These are phyloP conservation scores for Ennomos fuscantarius DNA, from an alignment of 2,888 invertebrate species.

Conservation along the genomic window DNA sequence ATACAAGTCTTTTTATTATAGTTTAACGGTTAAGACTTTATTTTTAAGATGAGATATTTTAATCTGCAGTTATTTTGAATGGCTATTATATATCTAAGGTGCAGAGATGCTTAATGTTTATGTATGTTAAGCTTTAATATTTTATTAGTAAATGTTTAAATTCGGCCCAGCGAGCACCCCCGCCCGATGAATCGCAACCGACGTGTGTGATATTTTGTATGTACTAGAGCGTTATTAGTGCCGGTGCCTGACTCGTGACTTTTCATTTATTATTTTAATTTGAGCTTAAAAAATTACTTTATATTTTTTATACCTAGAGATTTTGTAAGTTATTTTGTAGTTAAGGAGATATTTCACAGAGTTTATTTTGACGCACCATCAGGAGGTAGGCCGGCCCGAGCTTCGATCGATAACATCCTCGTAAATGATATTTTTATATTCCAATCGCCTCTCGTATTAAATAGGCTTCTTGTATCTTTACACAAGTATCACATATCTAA, in stretches of 20 bases:
- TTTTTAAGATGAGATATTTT: constrained; percentile 85
- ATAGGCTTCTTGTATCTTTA: constrained; percentile 73
- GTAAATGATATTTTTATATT: constrained; percentile 78
- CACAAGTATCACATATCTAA: constrained; percentile 82
- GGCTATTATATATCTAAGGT: constrained; percentile 84
- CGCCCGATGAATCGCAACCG: constrained; percentile 52
- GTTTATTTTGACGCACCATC: constrained; percentile 49
- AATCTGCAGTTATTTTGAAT: constrained; percentile 85
- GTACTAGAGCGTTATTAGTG: constrained; percentile 74
- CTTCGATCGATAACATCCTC: constrained; percentile 60
- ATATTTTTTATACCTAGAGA: constrained; percentile 79
- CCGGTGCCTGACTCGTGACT: constrained; percentile 68
- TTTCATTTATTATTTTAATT: constrained; percentile 59
- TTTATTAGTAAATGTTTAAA: constrained; percentile 85
- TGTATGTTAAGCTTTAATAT: constrained; percentile 86
- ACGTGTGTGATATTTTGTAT: constrained; percentile 81
- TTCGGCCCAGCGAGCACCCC: constrained; percentile 69
- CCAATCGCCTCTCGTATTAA: constrained; percentile 56
- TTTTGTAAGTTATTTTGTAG: constrained; percentile 80
- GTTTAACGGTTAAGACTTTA: constrained; percentile 82
- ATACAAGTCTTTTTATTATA: constrained; percentile 75
- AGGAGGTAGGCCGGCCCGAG: constrained; percentile 49
- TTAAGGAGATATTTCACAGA: constrained; percentile 63
- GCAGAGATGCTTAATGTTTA: constrained; percentile 86
- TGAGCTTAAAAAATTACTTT: constrained; percentile 69